phyloP scores from a whole-genome alignment of 2,797 vertebrate species.

The Lagodon rhomboides region DNA sequence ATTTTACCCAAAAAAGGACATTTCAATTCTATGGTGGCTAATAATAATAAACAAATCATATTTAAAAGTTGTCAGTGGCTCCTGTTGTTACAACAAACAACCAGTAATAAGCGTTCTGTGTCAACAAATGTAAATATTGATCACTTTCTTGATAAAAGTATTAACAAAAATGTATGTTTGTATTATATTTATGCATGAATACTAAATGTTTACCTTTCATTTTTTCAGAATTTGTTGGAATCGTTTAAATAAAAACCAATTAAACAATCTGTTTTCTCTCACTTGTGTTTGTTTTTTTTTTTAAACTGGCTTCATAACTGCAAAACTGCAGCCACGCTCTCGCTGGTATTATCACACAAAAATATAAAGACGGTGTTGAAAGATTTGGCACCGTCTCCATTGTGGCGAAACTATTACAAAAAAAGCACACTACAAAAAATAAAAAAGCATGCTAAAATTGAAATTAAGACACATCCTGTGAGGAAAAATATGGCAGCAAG shows the following conservation, averaged over 20 bases:
- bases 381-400: conserved; percentile 41
- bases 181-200: conserved; percentile 29
- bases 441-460: conserved; percentile 44
- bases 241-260: conserved; percentile 37
- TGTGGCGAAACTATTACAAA: conserved; percentile 70
- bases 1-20: not conserved
- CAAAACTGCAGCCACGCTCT: not conserved
- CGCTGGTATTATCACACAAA: not conserved
- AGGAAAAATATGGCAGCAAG: conserved; percentile 79
- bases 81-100: conserved; percentile 16
- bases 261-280: conserved; percentile 21
- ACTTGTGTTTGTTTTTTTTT: not conserved
- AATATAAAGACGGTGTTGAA: conserved; percentile 25
- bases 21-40: not conserved
- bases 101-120: conserved; percentile 38
- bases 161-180: conserved; percentile 6
- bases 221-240: not conserved
- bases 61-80: not conserved
- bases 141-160: not conserved
- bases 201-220: not conserved
- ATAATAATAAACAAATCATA: not conserved
- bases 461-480: conserved; percentile 79
- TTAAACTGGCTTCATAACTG: conserved; percentile 4
- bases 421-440: conserved; percentile 20
- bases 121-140: conserved; percentile 18